Evolutionary conservation across 1,140 invertebrate genomes (phyloP).

Genomic region (Pseudomyrmex gracilis): DNA sequence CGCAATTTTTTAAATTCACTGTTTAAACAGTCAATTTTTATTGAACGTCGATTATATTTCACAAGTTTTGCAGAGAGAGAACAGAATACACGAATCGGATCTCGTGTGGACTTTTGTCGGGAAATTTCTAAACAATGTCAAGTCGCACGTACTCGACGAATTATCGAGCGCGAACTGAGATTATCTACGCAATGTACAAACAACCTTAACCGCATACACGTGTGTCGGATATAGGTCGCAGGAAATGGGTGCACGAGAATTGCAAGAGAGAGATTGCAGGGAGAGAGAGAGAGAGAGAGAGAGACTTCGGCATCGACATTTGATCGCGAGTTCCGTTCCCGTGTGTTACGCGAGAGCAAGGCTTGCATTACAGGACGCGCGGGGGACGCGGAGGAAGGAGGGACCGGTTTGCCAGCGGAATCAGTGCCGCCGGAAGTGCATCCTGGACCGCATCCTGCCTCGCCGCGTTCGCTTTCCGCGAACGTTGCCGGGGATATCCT

Average conservation of each 20-base stretch:
- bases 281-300: slow-evolving; percentile 14
- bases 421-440: slow-evolving; percentile 72
- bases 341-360: not conserved
- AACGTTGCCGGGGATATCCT: slow-evolving; percentile 54
- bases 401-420: slow-evolving; percentile 61
- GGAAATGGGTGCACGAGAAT: slow-evolving; percentile 17
- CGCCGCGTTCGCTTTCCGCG: slow-evolving; percentile 70
- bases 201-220: slow-evolving; percentile 43
- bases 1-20: too few relatives aligned
- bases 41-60: too few relatives aligned
- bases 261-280: slow-evolving; percentile 27
- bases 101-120: not conserved
- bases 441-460: slow-evolving; percentile 70
- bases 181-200: not conserved
- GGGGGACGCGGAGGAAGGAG: not conserved
- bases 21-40: too few relatives aligned
- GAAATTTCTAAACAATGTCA: not conserved
- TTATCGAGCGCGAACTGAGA: slow-evolving; percentile 30
- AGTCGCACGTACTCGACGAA: not conserved
- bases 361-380: slow-evolving; percentile 6
- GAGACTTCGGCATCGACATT: slow-evolving; percentile 63
- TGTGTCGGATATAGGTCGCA: slow-evolving; percentile 38
- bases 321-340: slow-evolving; percentile 67
- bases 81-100: too few relatives aligned
- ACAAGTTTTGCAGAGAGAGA: too few relatives aligned